Evolutionary conservation across 2,888 invertebrate genomes (phyloP).

Genomic region (Anthophora plumipes): DNA sequence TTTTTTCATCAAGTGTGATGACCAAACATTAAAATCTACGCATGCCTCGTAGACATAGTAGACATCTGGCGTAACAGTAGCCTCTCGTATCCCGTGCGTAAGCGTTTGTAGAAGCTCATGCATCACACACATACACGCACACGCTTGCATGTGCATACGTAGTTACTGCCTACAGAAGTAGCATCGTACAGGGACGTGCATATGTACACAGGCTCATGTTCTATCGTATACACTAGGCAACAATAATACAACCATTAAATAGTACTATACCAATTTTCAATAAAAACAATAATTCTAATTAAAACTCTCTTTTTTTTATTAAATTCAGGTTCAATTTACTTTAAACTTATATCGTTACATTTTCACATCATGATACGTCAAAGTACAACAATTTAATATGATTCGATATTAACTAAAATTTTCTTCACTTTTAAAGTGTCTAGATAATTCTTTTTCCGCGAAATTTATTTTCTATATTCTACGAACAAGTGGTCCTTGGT

Average conservation of each 20-base stretch:
- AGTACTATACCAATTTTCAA: no score
- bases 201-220: not conserved
- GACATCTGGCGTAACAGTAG: constrained; percentile 70
- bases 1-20: constrained; percentile 52
- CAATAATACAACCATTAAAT: not conserved
- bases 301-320: no score
- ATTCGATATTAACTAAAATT: no score
- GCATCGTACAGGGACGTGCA: constrained; percentile 17
- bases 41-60: constrained; percentile 58
- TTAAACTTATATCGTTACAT: not conserved
- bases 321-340: not conserved
- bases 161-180: constrained; percentile 34
- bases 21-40: constrained; percentile 54
- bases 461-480: not conserved
- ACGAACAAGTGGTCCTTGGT: constrained; percentile 9
- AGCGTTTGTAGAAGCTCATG: constrained; percentile 56
- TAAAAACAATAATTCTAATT: no score
- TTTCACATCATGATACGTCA: no score
- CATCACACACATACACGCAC: constrained; percentile 51
- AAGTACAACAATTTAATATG: no score
- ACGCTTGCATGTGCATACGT: constrained; percentile 31
- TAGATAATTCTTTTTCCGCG: not conserved
- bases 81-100: constrained; percentile 63
- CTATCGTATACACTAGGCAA: not conserved
- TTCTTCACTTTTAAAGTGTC: no score